Evolutionary conservation across 53 echinoderm and acorn worm genomes (phyloP), one percentile per base, ranked within the genome.

Genomic region (Hippasteria phrygiana): DNA sequence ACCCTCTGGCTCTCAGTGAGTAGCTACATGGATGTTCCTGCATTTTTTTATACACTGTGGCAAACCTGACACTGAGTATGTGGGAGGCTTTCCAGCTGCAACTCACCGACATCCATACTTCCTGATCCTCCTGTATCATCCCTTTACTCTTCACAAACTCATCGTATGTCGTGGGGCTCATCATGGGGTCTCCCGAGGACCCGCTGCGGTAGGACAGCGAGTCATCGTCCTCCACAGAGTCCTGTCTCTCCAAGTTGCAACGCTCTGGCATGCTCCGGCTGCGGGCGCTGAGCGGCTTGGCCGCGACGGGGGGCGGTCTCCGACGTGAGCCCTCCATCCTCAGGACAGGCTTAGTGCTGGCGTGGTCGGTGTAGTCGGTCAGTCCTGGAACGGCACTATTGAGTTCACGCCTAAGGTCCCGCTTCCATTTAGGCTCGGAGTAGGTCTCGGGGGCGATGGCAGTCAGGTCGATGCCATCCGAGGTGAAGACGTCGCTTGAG

Each of bases 51-150:
- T 7, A 5, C 11, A 11, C 46, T 45, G 46, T 11, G 11, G 46
- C 46, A 7, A 7, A 11, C 11, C 46, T 45, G 46, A 45, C 46
- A 45, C 6, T 5, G 5, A 7, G 11, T 7, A 45, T 45, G 46
- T 7, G 17, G 3, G 54, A 24, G 59, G 7, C 26, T 24, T 17
- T 14, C 59, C 13, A n/a, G 26, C 18, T 26, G 8, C 69, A 9
- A 93, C 95, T 91, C 80, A 95, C 95, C 74, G 88, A 83, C 95
- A 95, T 95, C 91, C 91, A 91, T 13, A 67, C 59, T 76, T 93
- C 92, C 59, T 78, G 87, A 11, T 88, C 95, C 2, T 64, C 83
- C 50, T 87, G 87, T 16, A 80, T 18, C 56, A 87, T 81, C 37
- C 87, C 88, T 32, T 91, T 82, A 16, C 88, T 74, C 24, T 81